Conservation (phyloP, 1,140 invertebrate species). For the Anastrepha ludens region DNA sequence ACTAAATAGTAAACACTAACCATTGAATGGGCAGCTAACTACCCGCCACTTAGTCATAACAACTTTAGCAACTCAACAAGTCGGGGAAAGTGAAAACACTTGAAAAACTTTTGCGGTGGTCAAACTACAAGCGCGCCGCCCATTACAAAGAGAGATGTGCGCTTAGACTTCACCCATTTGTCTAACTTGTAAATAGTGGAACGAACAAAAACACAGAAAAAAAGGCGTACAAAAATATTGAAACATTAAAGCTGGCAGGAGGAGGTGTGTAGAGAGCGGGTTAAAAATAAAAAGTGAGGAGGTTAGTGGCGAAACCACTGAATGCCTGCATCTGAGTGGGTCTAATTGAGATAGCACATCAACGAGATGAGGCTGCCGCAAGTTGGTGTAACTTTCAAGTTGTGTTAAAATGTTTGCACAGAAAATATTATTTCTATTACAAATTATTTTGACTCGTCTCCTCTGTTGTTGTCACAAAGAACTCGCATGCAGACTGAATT, state of each 20-base stretch:
- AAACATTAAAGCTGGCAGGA: background rate
- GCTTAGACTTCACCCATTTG: too few relatives aligned
- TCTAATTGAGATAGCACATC: slow-evolving; percentile 34
- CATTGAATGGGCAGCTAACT: slow-evolving; percentile 20
- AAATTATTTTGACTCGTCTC: background rate
- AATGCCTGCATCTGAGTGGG: background rate
- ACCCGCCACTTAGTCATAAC: slow-evolving; percentile 38
- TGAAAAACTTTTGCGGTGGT: slow-evolving; percentile 45
- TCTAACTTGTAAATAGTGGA: slow-evolving; percentile 12
- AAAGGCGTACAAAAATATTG: background rate
- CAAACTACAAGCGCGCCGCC: background rate
- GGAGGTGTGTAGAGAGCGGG: background rate
- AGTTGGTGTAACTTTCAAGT: slow-evolving; percentile 16
- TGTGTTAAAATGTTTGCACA: background rate
- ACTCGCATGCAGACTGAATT: background rate
- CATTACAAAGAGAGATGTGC: background rate
- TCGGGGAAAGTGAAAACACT: slow-evolving; percentile 45
- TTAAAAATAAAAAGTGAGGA: background rate
- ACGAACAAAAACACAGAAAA: background rate
- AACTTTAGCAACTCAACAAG: slow-evolving; percentile 38
- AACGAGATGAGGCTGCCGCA: background rate
- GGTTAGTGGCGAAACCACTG: background rate
- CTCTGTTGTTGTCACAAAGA: background rate
- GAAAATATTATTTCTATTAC: background rate
- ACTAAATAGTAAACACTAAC: slow-evolving; percentile 26